Base-by-base conservation (phyloP, 2,113 vertebrate genomes). In the Phalacrocorax brasilianus region DNA sequence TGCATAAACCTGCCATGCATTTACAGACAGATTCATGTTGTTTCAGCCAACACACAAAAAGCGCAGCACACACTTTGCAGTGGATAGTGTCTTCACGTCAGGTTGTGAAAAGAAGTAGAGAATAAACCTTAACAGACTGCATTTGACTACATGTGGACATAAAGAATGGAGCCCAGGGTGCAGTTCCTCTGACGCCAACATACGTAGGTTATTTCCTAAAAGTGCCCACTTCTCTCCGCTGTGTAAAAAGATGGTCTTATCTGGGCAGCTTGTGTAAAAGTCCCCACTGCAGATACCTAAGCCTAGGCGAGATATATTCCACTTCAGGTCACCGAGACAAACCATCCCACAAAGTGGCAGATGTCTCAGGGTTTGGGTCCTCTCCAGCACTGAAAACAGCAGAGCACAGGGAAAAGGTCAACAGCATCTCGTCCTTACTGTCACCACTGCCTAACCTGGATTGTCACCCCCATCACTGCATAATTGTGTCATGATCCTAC, bases 1-100 rank as follows among this genome's bases (percentile, higher is more conserved):
- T 85, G 58, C 84, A 85, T 95, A 97, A 97, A 95, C 62, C 91
- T 95, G 91, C 62, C 86, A 33, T 38, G 33, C 72, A 75, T 70
- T 94, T 91, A 70, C 58, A 49, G 53, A 58, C 32, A 79, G 73
- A 72, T 93, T 89, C 86, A 72, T 45, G 32, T 75, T 81, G 38
- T 84, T 40, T 86, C 92, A 87, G 23, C 65, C 77, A 50, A n/a
- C 27, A 21, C 40, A 73, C 14, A 38, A 74, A 58, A 89, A 87
- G 49, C 0, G 1, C 53, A 79, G 44, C 22, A 49, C 42, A 33
- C 35, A 2, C 17, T 93, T 83, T 65, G 35, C 84, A 89, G 50
- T 19, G 52, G 68, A 35, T n/a, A 33, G 22, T 66, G 55, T 56
- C 40, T 53, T 66, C 55, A 20, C 7, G 67, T 77, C 18, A 89